Base-by-base conservation (phyloP, 2,113 vertebrate genomes). In the Ictidomys tridecemlineatus region DNA sequence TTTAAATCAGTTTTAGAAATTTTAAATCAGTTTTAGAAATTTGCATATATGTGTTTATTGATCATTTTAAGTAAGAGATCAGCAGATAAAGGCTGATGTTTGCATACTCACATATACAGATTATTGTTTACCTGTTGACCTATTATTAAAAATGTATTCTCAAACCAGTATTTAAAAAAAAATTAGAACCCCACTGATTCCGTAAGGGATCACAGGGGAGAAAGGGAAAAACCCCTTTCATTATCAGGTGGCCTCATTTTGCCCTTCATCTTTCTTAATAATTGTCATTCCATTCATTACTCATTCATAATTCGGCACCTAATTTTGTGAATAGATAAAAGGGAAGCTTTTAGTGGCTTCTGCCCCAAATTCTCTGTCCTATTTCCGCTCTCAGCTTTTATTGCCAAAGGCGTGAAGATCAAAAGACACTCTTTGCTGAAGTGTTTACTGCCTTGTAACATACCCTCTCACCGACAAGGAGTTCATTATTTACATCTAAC, bases 341-440 rank as follows among this genome's bases (percentile, higher is more conserved):
- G 86, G 85, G 65, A 93, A 93, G 83, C 37, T 86, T 95, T 97
- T 83, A 96, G 74, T 89, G 37, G 83, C 73, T 86, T 95, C 79
- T 90, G 73, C 61, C 74, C 34, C 93, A 92, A 96, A 96, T 89
- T 97, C 53, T 96, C 90, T 86, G 77, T 95, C 58, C 39, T 82
- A 11, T 93, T 96, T 95, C 89, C 96, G 13, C 28, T 91, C 74
- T 95, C 80, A 92, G 76, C 65, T 93, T 96, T 97, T 85, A 94
- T 22, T 90, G 72, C 95, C 87, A 97, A 97, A 94, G 92, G 84
- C 48, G 9, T 97, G 82, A 97, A 96, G 95, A 97, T 97, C 98
- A 98, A 97, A 98, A 96, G 96, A 93, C 69, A 53, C 67, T 96
- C 56, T 96, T 82, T 95, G 80, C 84, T 78, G 45, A 96, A 94